phyloP scores from a whole-genome alignment of 1,140 invertebrate genomes.

The Lycorma delicatula region DNA sequence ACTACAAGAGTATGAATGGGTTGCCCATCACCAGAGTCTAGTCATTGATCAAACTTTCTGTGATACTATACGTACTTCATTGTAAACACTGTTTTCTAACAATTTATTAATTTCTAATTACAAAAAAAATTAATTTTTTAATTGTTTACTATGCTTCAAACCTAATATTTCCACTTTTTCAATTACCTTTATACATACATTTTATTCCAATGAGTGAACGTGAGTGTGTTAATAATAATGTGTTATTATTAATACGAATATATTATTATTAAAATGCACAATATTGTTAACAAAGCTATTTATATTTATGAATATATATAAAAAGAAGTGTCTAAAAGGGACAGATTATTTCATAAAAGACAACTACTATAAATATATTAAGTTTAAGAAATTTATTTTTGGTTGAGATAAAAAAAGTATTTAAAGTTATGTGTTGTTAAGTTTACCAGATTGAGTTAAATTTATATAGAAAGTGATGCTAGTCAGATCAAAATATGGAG shows the following conservation, averaged over 20 bases:
- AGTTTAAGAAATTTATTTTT: constrained; percentile 17
- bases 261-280: constrained; percentile 10
- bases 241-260: constrained; percentile 14
- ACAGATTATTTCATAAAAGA: constrained; percentile 1
- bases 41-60: constrained; percentile 28
- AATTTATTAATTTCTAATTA: constrained; percentile 20
- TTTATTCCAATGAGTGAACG: constrained; percentile 10
- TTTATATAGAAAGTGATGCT: too few relatives aligned
- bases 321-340: not conserved
- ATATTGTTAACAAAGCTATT: constrained; percentile 13
- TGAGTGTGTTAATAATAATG: constrained; percentile 7
- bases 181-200: constrained; percentile 3
- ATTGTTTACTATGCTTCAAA: constrained; percentile 14
- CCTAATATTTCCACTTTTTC: constrained; percentile 16
- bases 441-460: too few relatives aligned
- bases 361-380: constrained; percentile 7
- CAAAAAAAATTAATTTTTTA: constrained; percentile 8
- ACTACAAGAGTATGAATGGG: constrained; percentile 5
- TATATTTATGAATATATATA: constrained; percentile 8
- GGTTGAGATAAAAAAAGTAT: not conserved
- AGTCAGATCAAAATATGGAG: too few relatives aligned
- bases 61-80: constrained; percentile 27
- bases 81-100: constrained; percentile 16
- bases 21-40: constrained; percentile 23
- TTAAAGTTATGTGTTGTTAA: too few relatives aligned